Base-by-base conservation (phyloP, 2,797 vertebrate genomes). In the Myotis vivesi region DNA sequence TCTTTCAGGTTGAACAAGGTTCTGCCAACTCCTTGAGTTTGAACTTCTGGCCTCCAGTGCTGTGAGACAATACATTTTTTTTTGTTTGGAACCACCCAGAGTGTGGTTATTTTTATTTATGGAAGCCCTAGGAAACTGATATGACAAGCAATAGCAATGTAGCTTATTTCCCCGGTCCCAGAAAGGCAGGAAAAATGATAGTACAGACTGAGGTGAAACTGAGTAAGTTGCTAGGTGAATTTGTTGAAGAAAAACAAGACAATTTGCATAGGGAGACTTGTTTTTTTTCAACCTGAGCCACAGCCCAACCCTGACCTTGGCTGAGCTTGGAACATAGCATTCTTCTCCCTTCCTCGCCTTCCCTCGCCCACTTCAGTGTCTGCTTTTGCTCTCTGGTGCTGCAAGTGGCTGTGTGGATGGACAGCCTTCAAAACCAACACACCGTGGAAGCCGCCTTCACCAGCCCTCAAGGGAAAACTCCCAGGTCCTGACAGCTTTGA, bases 1-100 rank as follows among this genome's bases (percentile, higher is more conserved):
- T 1, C 3, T 6, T 38, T n/a, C 33, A 49, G 12, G 19, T 7
- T 0, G 7, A n/a, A 28, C 0, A 2, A 53, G 30, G 17, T 23
- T 16, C 55, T n/a, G 7, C 38, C 4, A 0, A 19, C 22, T 15
- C 41, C 55, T 12, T 64, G 6, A 73, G 53, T 57, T 59, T 44
- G 49, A 2, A 19, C 53, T 17, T 36, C 73, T 46, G 30, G 84
- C n/a, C 59, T 69, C 41, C 25, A 30, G 77, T 28, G 17, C 68
- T 77, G 8, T 15, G 53, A 59, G 8, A 6, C 3, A 66, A 28
- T 8, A 10, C 2, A 17, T 9, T 10, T 38, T 23, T 23, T 38
- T 10, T 9, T 53, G 28, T 30, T 57, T 57, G 23, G 71, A 57
- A 57, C 30, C 2, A 23, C 28, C 46, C 25, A 25, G 2, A n/a